phyloP scores from a whole-genome alignment of 2,113 vertebrate species.

The Malurus melanocephalus region DNA sequence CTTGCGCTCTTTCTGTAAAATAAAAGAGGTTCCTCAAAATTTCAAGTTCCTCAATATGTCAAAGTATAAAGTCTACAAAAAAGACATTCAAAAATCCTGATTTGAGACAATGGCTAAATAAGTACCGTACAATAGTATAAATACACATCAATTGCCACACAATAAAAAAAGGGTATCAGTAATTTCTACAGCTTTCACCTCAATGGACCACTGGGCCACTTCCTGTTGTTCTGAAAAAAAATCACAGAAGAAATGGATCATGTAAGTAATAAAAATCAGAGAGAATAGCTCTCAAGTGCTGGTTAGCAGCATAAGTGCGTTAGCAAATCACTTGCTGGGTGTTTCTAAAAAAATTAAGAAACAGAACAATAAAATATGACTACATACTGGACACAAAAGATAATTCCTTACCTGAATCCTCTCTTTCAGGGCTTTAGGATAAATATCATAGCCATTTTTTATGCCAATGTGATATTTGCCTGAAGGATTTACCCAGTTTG shows the following conservation, averaged over 20 bases:
- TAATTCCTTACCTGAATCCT: conserved; percentile 87
- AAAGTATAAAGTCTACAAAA: not conserved
- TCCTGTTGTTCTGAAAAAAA: not conserved
- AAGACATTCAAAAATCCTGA: not conserved
- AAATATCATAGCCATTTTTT: conserved; percentile 97
- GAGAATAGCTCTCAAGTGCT: not conserved
- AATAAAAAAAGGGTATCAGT: rapidly evolving
- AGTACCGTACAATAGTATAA: not conserved
- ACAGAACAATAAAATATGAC: not conserved
- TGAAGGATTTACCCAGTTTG: conserved; percentile 89
- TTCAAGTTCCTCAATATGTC: not conserved
- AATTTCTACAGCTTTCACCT: not conserved
- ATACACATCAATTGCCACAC: not conserved
- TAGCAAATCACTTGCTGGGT: not conserved
- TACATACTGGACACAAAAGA: not conserved
- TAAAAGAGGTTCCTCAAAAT: not conserved
- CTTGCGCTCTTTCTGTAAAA: conserved; percentile 91
- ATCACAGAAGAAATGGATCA: not conserved
- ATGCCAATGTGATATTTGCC: conserved; percentile 93
- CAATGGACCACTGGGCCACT: not conserved
- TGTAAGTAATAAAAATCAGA: not conserved
- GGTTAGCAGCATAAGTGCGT: not conserved
- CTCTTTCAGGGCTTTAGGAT: conserved; percentile 95
- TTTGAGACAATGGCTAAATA: not conserved
- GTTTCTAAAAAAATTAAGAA: not conserved